Evolutionary conservation across 2,797 vertebrate species (phyloP), one percentile per base, ranked within the genome.

Genomic region (Leptoclinus maculatus): DNA sequence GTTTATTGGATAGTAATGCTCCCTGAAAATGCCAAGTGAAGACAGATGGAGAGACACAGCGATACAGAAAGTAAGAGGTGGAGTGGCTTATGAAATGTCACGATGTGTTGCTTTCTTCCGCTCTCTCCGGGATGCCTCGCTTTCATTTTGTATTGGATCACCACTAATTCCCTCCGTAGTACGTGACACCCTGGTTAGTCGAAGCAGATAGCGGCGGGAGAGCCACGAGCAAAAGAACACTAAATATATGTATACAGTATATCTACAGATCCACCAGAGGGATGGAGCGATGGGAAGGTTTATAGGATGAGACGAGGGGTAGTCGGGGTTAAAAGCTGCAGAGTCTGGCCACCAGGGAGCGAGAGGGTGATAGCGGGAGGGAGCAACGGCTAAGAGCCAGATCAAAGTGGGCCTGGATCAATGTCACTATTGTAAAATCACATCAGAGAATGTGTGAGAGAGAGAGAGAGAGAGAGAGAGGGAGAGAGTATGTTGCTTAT

Each of bases 321-420:
- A 79, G 89, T 86, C 66, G 58, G 88, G 91, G 93, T 94, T 93
- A 93, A 94, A 92, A 92, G 90, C 88, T 83, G 89, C 90, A 34
- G 81, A 81, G 87, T 86, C 71, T 69, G 85, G 84, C 83, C 91
- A 86, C 88, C 70, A 68, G 91, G 86, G 93, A 91, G 87, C n/a
- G 39, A 34, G 73, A 54, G 74, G 65, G 80, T 69, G 83, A 79
- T 70, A 74, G 86, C 54, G 43, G 77, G 53, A 67, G 87, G 79
- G 85, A 84, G 88, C 85, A 89, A 88, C 84, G 90, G 89, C 88
- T 90, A 85, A 92, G 88, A 92, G 89, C 83, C 73, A 89, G 92
- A 93, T 92, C 92, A 94, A 92, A 93, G 90, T 81, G 84, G 87
- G 80, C 83, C 77, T 54, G 87, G 92, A 93, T 94, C 94, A 92